phyloP scores from a whole-genome alignment of 2,797 vertebrate genomes.

The Atherinosoma microstoma region DNA sequence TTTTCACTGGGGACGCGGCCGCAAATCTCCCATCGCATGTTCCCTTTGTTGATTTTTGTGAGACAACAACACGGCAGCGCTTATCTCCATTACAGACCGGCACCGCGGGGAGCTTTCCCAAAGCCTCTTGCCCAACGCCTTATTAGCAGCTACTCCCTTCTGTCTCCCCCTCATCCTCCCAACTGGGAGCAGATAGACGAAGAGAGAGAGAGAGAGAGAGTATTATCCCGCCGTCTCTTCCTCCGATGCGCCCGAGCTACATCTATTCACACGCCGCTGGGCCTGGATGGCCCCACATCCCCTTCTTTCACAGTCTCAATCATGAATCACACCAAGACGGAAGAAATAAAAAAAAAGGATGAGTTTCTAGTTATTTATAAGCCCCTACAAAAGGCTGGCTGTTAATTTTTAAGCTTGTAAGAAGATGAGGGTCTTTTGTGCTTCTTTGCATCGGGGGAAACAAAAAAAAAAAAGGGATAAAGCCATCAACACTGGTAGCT shows the following conservation, averaged over 20 bases:
- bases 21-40: constrained; percentile 84
- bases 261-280: constrained; percentile 59
- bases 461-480: constrained; percentile 56
- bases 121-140: constrained; percentile 80
- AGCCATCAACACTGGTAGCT: constrained; percentile 44
- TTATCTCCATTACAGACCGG: constrained; percentile 83
- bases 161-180: constrained; percentile 68
- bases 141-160: constrained; percentile 80
- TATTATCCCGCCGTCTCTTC: constrained; percentile 63
- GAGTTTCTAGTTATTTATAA: constrained; percentile 67
- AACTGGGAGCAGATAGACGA: constrained; percentile 66
- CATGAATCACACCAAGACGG: constrained; percentile 49
- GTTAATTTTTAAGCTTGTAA: constrained; percentile 69
- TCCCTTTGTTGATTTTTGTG: constrained; percentile 84
- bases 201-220: constrained; percentile 32
- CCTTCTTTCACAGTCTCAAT: constrained; percentile 49
- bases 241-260: constrained; percentile 39
- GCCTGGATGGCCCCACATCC: constrained; percentile 46
- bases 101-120: constrained; percentile 79
- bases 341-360: constrained; percentile 10
- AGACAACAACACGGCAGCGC: constrained; percentile 79
- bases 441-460: constrained; percentile 63
- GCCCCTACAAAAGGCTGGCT: constrained; percentile 54
- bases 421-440: constrained; percentile 72
- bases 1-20: constrained; percentile 75